A percentile compares a stretch with the other conserved stretches of the same genome.
Evolutionary conservation across 2,113 vertebrate genomes (phyloP).

Genomic region (Scatophagus argus): DNA sequence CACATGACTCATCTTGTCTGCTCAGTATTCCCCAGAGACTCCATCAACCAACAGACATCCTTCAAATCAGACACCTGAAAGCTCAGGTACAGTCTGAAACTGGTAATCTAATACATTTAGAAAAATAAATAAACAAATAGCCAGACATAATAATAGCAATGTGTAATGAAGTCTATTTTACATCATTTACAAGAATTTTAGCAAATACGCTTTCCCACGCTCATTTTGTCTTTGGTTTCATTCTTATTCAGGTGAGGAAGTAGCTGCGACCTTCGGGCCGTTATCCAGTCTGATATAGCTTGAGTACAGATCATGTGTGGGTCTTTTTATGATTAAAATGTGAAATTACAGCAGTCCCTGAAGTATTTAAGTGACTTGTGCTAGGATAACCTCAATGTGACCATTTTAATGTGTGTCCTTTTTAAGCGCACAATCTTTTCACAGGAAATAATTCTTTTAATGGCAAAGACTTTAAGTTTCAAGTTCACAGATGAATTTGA

Average conservation of each 20-base stretch:
- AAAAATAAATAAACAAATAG: background rate
- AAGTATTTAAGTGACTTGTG: background rate
- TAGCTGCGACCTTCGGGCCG: background rate
- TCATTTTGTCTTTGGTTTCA: background rate
- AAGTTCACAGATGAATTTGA: background rate
- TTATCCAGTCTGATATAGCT: background rate
- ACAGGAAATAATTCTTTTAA: background rate
- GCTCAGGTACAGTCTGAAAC: background rate
- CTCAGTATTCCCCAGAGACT: slow-evolving; percentile 32
- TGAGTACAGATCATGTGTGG: background rate
- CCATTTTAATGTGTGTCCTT: background rate
- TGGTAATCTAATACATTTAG: background rate
- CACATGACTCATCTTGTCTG: slow-evolving; percentile 9
- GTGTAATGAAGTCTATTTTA: background rate
- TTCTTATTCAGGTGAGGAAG: background rate
- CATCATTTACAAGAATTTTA: background rate
- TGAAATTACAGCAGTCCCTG: no score
- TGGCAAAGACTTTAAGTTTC: background rate
- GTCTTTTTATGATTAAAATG: background rate
- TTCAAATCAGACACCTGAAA: background rate
- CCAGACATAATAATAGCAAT: background rate
- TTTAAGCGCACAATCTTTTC: background rate
- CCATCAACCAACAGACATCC: slow-evolving; percentile 14
- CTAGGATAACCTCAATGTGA: background rate
- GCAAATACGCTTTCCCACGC: background rate